Conservation (phyloP, 2,797 vertebrate species). For the Lagocephalus sceleratus region DNA sequence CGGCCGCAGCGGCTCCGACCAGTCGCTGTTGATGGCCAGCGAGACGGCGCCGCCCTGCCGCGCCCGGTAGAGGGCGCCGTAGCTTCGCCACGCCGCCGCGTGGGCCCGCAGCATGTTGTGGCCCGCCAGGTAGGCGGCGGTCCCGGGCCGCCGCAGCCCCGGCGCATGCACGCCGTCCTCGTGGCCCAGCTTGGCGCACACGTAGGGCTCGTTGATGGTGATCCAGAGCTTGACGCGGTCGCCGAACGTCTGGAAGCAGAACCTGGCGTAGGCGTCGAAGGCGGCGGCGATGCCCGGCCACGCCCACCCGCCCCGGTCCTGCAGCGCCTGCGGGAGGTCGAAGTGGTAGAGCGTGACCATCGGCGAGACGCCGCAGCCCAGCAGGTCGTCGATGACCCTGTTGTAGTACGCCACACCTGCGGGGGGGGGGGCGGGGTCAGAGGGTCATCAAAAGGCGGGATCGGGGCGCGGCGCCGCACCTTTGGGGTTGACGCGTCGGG, state of each 20-base stretch:
- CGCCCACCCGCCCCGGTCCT: constrained; percentile 78
- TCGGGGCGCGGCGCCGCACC: constrained; percentile 59
- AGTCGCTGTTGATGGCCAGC: constrained; percentile 75
- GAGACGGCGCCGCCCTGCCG: constrained; percentile 73
- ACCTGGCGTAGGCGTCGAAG: constrained; percentile 77
- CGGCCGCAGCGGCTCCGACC: constrained; percentile 71
- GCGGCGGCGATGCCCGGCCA: constrained; percentile 55
- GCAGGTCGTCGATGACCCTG: constrained; percentile 79
- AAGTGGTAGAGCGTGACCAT: constrained; percentile 83
- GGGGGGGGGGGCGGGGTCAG: constrained; percentile 8
- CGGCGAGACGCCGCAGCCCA: constrained; percentile 67
- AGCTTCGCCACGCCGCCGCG: constrained; percentile 80
- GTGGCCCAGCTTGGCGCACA: constrained; percentile 68
- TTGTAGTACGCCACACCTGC: constrained; percentile 81
- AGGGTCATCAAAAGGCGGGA: neutral
- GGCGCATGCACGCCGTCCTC: constrained; percentile 72
- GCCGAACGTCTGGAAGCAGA: constrained; percentile 82
- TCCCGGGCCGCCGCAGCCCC: constrained; percentile 67
- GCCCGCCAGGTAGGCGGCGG: constrained; percentile 69
- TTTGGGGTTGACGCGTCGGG: constrained; percentile 87
- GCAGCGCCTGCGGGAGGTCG: constrained; percentile 80
- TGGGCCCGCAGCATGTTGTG: constrained; percentile 81
- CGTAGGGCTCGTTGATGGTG: constrained; percentile 79
- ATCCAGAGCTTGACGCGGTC: constrained; percentile 83
- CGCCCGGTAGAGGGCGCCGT: constrained; percentile 67